Evolutionary conservation across 2,797 vertebrate species (phyloP), one percentile per base, ranked within the genome.

Genomic region (Hafferia zeledoni): DNA sequence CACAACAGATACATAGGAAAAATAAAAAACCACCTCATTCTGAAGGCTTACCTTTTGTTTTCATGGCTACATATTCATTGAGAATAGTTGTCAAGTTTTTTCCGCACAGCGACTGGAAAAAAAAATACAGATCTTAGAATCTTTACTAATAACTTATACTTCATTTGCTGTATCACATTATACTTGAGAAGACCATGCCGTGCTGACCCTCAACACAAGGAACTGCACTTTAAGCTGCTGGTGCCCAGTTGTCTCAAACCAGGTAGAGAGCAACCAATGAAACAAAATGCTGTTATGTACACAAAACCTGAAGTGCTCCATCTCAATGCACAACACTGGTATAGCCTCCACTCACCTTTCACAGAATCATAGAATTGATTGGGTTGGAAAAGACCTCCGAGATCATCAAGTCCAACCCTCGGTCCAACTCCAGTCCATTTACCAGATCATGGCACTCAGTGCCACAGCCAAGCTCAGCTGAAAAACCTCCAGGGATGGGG

Each of bases 31-130:
- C 68, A 33, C 3, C 16, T 74, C 37, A 72, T 67, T 24, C 49
- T 65, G 46, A 86, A 60, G 72, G 52, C 98, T 98, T 97, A 99
- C 99, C 99, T 98, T 99, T 99, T 72, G 99, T 97, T 98, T 99
- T 99, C 95, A 98, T 98, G 88, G 98, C 98, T 90, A 99, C 98
- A 23, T 99, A 99, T 92, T 99, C 99, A 63, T 99, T 99, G 92
- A 99, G 97, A 96, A 99, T 99, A 59, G 99, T 99, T 74, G 98
- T 99, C 93, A 99, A 97, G 93, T 98, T 99, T 98, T 99, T 99
- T 86, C 99, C 99, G 98, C 99, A 99, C 53, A 99, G 93, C n/a
- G 99, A 99, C 99, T 99, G 97, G 31, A 98, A 87, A 70, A 83
- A 83, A 74, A 90, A 96, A 52, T 1, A 91, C 33, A 15, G 31